Evolutionary conservation across 2,888 invertebrate genomes (phyloP), one percentile per base, ranked within the genome.

Genomic region (Pyralis farinalis): DNA sequence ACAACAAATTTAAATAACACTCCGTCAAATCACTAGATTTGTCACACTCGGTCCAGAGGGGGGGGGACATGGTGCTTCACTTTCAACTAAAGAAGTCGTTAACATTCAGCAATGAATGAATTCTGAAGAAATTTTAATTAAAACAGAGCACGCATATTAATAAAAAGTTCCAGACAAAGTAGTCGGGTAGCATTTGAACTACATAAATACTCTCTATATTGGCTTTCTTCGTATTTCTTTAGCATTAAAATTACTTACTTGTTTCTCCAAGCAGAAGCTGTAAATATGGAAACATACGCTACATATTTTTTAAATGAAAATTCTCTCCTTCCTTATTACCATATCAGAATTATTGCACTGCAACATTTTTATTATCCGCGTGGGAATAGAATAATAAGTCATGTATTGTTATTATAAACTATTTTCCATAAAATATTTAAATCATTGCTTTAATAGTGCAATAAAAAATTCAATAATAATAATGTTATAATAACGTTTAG

Each of bases 71-170:
- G 32, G 37, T 46, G 37, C 39, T 47, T 37, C 37, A 34, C 46
- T 25, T 45, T 47, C 46, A 55, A 47, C 43, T 47, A 47, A 54
- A 55, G 42, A 53, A 57, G 58, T 58, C 51, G 47, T 65, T 62
- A 58, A 55, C 58, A 69, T 63, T 60, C 57, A 60, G 33, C 49
- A 32, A 36, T 49, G 42, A 49, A 49, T 41, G 53, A 51, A 58
- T 50, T 55, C 57, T 43, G 43, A 53, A 57, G 58, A 52, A 63
- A 58, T 58, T 61, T 67, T 65, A 67, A 69, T 69, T 63, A 67
- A 69, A 66, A 61, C 56, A 55, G 49, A 58, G 58, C 51, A 65
- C 48, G 44, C 50, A 55, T 51, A 60, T 61, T 65, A 64, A 68
- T 64, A 64, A 63, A 54, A 62, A 54, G 53, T 54, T 65, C 57